A percentile compares a stretch with the other conserved stretches of the same genome.
Evolutionary conservation across 2,888 invertebrate species (phyloP).

Genomic region (Psylliodes chrysocephalus): DNA sequence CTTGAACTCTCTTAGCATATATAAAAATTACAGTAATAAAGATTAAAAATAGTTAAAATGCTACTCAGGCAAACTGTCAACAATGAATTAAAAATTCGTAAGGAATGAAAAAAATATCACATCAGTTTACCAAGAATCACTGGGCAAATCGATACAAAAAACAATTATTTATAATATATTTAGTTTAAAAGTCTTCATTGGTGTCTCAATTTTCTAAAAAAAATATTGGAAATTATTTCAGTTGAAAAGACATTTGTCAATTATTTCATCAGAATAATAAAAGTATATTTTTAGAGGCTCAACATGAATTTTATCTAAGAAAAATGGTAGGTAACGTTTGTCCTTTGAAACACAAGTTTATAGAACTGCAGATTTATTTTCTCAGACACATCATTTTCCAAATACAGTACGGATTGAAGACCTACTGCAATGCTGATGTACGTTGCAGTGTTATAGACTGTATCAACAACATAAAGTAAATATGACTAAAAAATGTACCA

Average conservation of each 20-base stretch:
- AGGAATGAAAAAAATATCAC: conserved; percentile 18
- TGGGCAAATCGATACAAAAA: not conserved
- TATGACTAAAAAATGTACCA: too few species aligned
- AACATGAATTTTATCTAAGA: too few species aligned
- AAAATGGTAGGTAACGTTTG: too few species aligned
- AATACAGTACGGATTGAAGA: too few species aligned
- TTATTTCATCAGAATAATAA: too few species aligned
- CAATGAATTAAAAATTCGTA: conserved; percentile 3
- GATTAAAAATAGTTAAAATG: not conserved
- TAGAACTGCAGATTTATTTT: too few species aligned
- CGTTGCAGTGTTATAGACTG: too few species aligned
- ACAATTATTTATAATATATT: not conserved
- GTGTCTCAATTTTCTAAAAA: not conserved
- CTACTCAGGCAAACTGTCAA: conserved; percentile 14
- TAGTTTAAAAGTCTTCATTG: not conserved
- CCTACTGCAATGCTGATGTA: too few species aligned
- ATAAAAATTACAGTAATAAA: not conserved
- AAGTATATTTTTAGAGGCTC: too few species aligned
- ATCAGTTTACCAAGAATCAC: conserved; percentile 18
- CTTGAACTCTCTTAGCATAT: not conserved
- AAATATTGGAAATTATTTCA: not conserved
- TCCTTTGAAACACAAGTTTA: too few species aligned
- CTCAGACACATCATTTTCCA: too few species aligned
- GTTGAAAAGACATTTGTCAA: not conserved
- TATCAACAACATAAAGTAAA: too few species aligned